phyloP scores from a whole-genome alignment of 2,113 vertebrate genomes.

The Oriolus oriolus region DNA sequence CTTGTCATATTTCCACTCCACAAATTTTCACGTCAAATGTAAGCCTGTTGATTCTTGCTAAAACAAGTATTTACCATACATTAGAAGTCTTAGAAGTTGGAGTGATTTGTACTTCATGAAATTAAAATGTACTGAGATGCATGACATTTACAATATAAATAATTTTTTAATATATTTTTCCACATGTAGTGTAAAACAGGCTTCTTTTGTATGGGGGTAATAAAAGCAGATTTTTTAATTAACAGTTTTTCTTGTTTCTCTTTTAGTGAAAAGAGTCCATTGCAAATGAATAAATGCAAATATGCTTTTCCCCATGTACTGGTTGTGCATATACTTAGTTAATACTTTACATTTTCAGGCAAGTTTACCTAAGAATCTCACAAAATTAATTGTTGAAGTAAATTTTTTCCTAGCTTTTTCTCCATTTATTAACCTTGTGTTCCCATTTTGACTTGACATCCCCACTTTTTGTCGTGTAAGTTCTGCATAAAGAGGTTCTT shows the following conservation, averaged over 20 bases:
- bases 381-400: background rate
- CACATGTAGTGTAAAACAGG: background rate
- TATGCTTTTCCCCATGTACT: rapidly evolving
- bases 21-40: background rate
- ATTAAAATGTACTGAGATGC: background rate
- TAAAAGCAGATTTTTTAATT: background rate
- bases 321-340: background rate
- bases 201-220: background rate
- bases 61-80: background rate
- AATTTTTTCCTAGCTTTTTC: background rate
- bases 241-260: background rate
- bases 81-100: background rate
- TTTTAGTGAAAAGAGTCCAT: background rate
- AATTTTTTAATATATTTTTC: background rate
- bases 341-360: background rate
- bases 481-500: background rate
- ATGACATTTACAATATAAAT: background rate
- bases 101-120: background rate
- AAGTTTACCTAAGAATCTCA: background rate
- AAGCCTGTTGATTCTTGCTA: background rate
- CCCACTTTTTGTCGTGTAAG: background rate
- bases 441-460: background rate
- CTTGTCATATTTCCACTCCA: background rate
- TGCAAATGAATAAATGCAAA: background rate
- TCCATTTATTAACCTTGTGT: background rate